Percentiles rank a stretch among this genome's conserved stretches.
Conservation (phyloP, 2,888 invertebrate species). For the Anaspis maculata region DNA sequence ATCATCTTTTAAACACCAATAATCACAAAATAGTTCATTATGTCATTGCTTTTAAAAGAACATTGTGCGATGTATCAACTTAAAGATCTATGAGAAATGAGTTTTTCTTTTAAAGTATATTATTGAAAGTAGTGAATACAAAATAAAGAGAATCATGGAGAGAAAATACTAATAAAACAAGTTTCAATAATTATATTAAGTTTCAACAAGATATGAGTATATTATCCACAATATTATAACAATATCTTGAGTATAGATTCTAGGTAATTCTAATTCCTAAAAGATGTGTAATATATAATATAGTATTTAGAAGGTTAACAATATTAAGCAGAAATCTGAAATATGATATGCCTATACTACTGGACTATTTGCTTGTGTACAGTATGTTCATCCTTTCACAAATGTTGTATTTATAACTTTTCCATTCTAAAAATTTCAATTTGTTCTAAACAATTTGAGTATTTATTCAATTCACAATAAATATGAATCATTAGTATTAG, state of each 20-base stretch:
- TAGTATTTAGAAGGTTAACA: conserved; percentile 27
- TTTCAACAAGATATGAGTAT: conserved; percentile 27
- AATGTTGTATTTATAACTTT: no score
- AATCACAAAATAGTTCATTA: conserved; percentile 10
- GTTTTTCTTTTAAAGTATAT: no score
- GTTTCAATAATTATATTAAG: conserved; percentile 16
- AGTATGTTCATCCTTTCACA: no score
- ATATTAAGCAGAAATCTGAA: conserved; percentile 30
- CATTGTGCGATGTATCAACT: no score
- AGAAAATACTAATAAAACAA: no score
- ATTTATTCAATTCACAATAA: conserved; percentile 2
- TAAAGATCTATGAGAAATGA: no score
- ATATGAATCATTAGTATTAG: conserved; percentile 4
- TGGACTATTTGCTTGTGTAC: conserved; percentile 32
- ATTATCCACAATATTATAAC: conserved; percentile 31
- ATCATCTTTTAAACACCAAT: conserved; percentile 5
- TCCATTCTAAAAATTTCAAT: conserved; percentile 6
- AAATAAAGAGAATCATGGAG: no score
- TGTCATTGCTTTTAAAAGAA: conserved; percentile 9
- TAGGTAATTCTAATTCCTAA: conserved; percentile 25
- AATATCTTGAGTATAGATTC: conserved; percentile 29
- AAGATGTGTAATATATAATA: conserved; percentile 26
- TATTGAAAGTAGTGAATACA: no score
- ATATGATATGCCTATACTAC: conserved; percentile 38
- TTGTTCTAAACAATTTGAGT: background rate